These are phyloP conservation scores for Pardosa pseudoannulata DNA, from an alignment of 2,888 invertebrate genomes.

Conservation along the genomic window DNA sequence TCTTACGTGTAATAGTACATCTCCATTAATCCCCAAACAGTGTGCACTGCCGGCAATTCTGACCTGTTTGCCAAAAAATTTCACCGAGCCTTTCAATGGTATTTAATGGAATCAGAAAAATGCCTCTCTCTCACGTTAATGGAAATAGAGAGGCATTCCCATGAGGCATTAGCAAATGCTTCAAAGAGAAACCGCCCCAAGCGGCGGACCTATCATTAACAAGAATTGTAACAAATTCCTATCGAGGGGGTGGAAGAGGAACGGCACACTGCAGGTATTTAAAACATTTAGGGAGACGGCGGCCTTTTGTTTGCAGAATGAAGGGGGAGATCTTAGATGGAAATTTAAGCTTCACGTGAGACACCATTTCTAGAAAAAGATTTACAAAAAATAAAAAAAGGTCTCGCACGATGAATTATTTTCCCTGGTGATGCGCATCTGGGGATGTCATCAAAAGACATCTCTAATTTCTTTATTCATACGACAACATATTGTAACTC, in stretches of 20 bases:
- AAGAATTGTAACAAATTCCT: conserved; percentile 6
- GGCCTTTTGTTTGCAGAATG: not conserved
- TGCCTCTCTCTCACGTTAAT: not conserved
- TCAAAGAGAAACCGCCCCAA: conserved; percentile 1
- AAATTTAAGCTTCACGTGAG: not conserved
- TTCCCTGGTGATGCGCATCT: too few species aligned
- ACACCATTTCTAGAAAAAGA: not conserved
- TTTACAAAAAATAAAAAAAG: too few species aligned
- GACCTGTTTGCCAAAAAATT: conserved; percentile 1
- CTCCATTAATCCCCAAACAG: too few species aligned
- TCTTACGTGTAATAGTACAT: too few species aligned
- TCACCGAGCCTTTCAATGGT: not conserved
- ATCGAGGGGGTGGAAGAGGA: not conserved
- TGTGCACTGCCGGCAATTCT: not conserved
- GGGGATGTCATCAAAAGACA: too few species aligned
- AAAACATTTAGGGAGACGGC: not conserved
- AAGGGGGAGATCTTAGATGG: not conserved
- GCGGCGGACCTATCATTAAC: conserved; percentile 9
- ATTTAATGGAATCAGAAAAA: conserved; percentile 1
- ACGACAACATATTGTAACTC: too few species aligned
- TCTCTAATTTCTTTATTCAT: too few species aligned
- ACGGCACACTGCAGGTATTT: not conserved
- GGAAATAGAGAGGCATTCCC: conserved; percentile 6
- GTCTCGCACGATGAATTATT: too few species aligned
- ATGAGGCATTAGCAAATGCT: not conserved